Conservation (phyloP, 2,113 vertebrate genomes). For the Sphaerodactylus townsendi region DNA sequence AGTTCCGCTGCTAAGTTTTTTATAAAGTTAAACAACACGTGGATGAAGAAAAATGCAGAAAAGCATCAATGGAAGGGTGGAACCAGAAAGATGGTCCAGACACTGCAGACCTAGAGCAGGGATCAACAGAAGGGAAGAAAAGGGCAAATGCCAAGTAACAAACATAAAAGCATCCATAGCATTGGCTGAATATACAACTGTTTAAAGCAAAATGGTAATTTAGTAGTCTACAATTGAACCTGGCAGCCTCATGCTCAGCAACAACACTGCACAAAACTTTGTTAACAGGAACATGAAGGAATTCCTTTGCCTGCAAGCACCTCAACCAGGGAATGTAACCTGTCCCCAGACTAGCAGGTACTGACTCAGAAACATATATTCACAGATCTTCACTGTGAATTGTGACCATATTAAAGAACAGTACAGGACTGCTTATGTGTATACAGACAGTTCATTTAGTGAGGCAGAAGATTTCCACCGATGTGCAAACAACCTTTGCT, state of each 20-base stretch:
- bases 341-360: neutral
- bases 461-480: neutral
- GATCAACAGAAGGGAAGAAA: conserved; percentile 1
- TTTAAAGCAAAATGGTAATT: neutral
- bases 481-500: neutral
- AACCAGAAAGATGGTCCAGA: neutral
- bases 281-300: conserved; percentile 35
- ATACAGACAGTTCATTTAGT: neutral
- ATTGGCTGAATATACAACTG: neutral
- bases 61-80: neutral
- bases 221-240: neutral
- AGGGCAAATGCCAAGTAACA: conserved; percentile 20
- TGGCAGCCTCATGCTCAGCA: neutral
- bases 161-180: neutral
- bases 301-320: neutral
- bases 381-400: neutral
- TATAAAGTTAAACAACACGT: neutral
- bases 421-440: neutral
- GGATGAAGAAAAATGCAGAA: neutral
- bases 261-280: neutral
- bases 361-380: neutral
- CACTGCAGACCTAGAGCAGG: conserved; percentile 5
- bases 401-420: neutral
- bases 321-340: neutral
- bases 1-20: neutral